Base-by-base conservation (phyloP, 2,888 invertebrate genomes). In the Hemistola chrysoprasaria region DNA sequence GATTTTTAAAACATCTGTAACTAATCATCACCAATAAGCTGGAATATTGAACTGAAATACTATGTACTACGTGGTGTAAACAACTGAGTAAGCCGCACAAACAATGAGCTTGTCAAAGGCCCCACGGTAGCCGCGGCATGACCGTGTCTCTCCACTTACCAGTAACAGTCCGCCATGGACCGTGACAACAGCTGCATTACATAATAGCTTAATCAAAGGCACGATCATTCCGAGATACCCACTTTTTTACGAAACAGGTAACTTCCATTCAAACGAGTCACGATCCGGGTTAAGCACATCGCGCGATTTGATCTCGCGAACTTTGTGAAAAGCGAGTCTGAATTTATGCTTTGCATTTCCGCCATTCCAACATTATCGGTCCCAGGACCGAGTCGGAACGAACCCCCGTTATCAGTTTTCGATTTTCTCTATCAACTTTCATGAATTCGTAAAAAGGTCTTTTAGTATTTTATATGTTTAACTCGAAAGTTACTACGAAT, bases 101-200 rank as follows among this genome's bases (percentile, higher is more conserved):
- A 46, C 42, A 52, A 54, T 52, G 47, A 45, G 47, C 50, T 50
- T 48, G 39, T 46, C 36, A 26, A 36, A 40, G 38, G 11, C 27
- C 16, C 16, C 2, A 4, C 16, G 16, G 16, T 4, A 16, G 16
- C 16, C 3, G 16, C 16, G n/a, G n/a, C n/a, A n/a, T n/a, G n/a
- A n/a, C n/a, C n/a, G n/a, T n/a, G n/a, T n/a, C n/a, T n/a, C n/a
- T n/a, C n/a, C n/a, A n/a, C n/a, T n/a, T n/a, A n/a, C n/a, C n/a
- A n/a, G n/a, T n/a, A n/a, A n/a, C n/a, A n/a, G n/a, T n/a, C n/a
- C n/a, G n/a, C n/a, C n/a, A 16, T 4, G 4, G 4, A 16, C 16
- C n/a, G n/a, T 59, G 68, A 64, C 58, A 36, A 43, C 30, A 48
- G 42, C 61, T 56, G 52, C 55, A 50, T 53, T 45, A 42, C 38